A percentile compares a stretch with the other conserved stretches of the same genome.
Evolutionary conservation across 2,888 invertebrate species (phyloP).

Genomic region (Spisula subtruncata): DNA sequence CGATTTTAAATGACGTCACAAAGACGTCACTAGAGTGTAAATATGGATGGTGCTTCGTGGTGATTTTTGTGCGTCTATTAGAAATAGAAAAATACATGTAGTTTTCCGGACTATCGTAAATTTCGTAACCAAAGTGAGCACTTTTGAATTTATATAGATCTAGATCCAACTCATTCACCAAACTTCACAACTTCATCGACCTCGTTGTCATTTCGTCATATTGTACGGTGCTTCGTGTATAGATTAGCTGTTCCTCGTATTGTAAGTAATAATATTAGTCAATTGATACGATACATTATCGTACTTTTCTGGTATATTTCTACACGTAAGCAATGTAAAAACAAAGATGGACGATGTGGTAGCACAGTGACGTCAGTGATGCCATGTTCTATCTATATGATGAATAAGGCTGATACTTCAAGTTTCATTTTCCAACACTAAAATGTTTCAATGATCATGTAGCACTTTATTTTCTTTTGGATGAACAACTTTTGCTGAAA

Average conservation of each 20-base stretch:
- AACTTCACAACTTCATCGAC: neutral
- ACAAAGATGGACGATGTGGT: too few species aligned
- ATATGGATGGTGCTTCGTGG: slow-evolving; percentile 25
- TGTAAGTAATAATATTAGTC: neutral
- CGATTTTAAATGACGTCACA: slow-evolving; percentile 1
- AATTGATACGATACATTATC: too few species aligned
- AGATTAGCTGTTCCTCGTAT: neutral
- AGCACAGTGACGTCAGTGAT: too few species aligned
- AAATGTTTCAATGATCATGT: too few species aligned
- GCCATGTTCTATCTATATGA: too few species aligned
- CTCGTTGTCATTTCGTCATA: neutral
- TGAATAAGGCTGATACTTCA: too few species aligned
- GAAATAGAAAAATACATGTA: slow-evolving; percentile 4
- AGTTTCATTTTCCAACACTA: too few species aligned
- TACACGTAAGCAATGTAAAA: too few species aligned
- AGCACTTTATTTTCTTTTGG: too few species aligned
- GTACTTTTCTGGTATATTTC: too few species aligned
- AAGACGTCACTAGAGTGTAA: neutral
- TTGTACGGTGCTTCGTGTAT: slow-evolving; percentile 7
- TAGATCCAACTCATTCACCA: neutral
- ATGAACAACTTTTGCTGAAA: too few species aligned
- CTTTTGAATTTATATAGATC: neutral
- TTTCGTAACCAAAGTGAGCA: neutral
- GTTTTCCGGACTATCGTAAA: neutral
- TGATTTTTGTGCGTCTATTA: neutral